Evolutionary conservation across 2,113 vertebrate species (phyloP).

Genomic region (Asarcornis scutulata): DNA sequence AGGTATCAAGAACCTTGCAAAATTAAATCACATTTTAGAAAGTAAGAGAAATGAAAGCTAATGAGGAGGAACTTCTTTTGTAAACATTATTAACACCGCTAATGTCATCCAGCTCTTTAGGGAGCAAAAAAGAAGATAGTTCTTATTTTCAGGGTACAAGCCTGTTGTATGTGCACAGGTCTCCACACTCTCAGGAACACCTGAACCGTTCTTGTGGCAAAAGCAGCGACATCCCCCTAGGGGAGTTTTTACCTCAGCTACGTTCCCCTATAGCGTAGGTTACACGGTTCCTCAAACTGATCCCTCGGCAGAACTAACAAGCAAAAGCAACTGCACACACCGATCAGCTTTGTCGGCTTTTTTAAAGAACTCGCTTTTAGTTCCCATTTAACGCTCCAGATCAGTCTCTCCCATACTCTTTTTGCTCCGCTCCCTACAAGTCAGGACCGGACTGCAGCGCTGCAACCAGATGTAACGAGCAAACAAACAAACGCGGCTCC

Average conservation of each 20-base stretch:
- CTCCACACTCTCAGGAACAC: background rate
- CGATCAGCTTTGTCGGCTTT: background rate
- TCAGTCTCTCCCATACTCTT: background rate
- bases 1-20: conserved; percentile 49
- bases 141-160: background rate
- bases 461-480: background rate
- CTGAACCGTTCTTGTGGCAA: background rate
- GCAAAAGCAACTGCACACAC: background rate
- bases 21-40: conserved; percentile 50
- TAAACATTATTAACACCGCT: background rate
- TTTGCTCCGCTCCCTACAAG: background rate
- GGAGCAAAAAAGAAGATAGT: background rate
- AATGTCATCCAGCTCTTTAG: background rate
- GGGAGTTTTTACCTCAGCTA: background rate
- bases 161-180: background rate
- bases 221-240: background rate
- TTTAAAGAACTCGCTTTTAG: background rate
- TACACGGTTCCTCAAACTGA: background rate
- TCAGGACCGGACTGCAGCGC: background rate
- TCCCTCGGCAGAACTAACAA: background rate
- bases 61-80: background rate
- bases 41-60: conserved; percentile 13
- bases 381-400: background rate
- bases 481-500: background rate
- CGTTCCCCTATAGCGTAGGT: background rate